phyloP scores from a whole-genome alignment of 2,113 vertebrate genomes.

The Lethenteron camtschaticum region DNA sequence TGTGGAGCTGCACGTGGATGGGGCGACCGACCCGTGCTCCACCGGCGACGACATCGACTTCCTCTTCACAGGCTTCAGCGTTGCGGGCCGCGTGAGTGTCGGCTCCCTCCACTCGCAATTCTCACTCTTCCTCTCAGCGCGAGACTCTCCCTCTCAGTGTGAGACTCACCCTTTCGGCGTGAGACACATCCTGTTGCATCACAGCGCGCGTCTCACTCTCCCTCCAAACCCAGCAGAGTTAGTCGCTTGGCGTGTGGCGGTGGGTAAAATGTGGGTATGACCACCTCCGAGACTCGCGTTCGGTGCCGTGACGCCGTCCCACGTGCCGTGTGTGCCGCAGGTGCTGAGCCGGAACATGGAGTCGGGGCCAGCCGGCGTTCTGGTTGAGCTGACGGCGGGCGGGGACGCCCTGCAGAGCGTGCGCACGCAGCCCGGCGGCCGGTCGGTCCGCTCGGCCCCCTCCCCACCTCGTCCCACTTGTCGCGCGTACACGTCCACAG shows the following conservation, averaged over 20 bases:
- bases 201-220: no score
- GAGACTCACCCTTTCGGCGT: background rate
- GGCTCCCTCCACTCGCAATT: no score
- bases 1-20: slow-evolving; percentile 79
- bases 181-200: no score
- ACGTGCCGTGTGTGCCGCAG: slow-evolving; percentile 19
- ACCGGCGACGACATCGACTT: slow-evolving; percentile 95
- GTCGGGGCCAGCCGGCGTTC: slow-evolving; percentile 60
- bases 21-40: slow-evolving; percentile 73
- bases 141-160: background rate
- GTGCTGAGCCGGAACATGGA: slow-evolving; percentile 72
- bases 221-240: no score
- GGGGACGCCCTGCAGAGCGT: slow-evolving; percentile 46
- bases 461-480: no score
- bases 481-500: no score
- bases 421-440: slow-evolving; percentile 53
- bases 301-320: no score
- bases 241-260: no score
- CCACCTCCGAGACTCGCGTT: no score
- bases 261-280: no score
- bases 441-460: slow-evolving; percentile 31
- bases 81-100: slow-evolving; percentile 51
- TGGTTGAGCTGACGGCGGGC: slow-evolving; percentile 38
- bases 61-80: slow-evolving; percentile 80
- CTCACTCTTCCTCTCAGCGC: background rate